phyloP scores from a whole-genome alignment of 2,797 vertebrate genomes.

The Graptemys geographica region DNA sequence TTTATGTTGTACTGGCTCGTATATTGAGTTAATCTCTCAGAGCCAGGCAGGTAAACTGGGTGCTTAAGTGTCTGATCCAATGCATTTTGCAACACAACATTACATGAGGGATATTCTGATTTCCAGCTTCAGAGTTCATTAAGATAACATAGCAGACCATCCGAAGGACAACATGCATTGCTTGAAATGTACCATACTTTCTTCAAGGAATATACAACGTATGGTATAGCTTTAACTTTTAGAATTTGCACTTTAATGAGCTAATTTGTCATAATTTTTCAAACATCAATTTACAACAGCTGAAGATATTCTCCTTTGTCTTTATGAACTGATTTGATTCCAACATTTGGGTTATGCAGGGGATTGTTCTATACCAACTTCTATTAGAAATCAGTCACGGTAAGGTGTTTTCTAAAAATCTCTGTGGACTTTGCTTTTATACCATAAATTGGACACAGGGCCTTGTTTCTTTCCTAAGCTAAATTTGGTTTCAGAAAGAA shows the following conservation, averaged over 20 bases:
- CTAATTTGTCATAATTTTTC: conserved; percentile 20
- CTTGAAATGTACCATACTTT: not conserved
- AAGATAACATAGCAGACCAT: not conserved
- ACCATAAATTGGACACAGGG: conserved; percentile 20
- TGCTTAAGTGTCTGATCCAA: not conserved
- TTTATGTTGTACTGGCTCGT: not conserved
- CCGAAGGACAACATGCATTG: not conserved
- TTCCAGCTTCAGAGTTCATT: conserved; percentile 7
- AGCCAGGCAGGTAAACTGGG: not conserved
- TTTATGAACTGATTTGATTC: not conserved
- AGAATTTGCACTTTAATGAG: not conserved
- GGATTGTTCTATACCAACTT: conserved; percentile 17
- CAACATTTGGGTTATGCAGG: not conserved
- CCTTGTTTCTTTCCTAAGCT: conserved; percentile 7
- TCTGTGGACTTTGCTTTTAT: not conserved
- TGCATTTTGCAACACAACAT: conserved; percentile 18
- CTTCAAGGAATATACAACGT: not conserved
- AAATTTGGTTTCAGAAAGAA: not conserved
- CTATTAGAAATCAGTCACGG: not conserved
- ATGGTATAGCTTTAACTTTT: not conserved
- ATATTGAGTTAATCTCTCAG: not conserved
- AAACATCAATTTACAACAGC: conserved; percentile 37
- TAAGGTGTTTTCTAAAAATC: conserved; percentile 8
- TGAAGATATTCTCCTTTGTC: conserved; percentile 23
- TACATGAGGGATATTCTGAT: not conserved